Percentiles rank a stretch among this genome's conserved stretches.
Evolutionary conservation across 2,888 invertebrate species (phyloP).

Genomic region (Pseudococcus viburni): DNA sequence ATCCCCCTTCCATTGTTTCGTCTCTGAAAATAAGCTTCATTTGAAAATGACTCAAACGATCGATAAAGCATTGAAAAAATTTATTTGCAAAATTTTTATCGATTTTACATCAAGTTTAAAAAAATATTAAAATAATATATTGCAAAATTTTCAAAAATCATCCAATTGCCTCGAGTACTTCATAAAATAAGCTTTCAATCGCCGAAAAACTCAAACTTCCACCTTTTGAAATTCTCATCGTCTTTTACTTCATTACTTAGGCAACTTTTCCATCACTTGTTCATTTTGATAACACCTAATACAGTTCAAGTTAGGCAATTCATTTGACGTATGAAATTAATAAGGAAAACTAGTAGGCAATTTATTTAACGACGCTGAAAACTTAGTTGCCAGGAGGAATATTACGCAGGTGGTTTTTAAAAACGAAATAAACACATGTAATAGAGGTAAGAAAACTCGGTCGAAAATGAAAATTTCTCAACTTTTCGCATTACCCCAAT

Average conservation of each 20-base stretch:
- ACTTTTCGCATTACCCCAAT: conserved; percentile 46
- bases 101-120: too few species aligned
- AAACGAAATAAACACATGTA: conserved; percentile 22
- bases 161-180: too few species aligned
- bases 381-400: not conserved
- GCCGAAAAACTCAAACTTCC: too few species aligned
- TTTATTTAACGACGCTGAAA: not conserved
- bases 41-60: too few species aligned
- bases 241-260: not conserved
- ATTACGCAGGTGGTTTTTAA: conserved; percentile 19
- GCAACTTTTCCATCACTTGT: not conserved
- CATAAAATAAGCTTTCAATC: too few species aligned
- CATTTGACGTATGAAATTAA: not conserved
- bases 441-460: conserved; percentile 2
- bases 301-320: not conserved
- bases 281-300: not conserved
- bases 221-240: too few species aligned
- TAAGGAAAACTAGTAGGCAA: not conserved
- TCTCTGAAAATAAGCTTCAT: too few species aligned
- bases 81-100: too few species aligned
- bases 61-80: too few species aligned
- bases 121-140: too few species aligned
- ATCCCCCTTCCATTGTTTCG: too few species aligned
- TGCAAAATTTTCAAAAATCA: too few species aligned
- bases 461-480: conserved; percentile 39